Conservation (phyloP, 1,140 invertebrate species). For the Habropoda laboriosa region DNA sequence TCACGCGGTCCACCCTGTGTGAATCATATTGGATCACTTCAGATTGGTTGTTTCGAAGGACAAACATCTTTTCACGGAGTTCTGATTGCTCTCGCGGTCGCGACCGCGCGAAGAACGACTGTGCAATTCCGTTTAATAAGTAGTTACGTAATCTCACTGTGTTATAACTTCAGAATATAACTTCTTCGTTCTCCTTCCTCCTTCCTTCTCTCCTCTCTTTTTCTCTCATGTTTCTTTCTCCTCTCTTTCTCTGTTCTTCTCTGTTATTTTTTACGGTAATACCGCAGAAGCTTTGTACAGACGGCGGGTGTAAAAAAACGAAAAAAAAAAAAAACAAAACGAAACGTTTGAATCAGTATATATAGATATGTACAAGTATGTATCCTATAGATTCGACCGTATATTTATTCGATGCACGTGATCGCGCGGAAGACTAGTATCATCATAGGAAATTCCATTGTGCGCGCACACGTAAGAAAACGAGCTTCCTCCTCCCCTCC, state of each 20-base stretch:
- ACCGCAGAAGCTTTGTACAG: constrained; percentile 46
- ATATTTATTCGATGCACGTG: constrained; percentile 65
- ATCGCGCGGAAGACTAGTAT: constrained; percentile 50
- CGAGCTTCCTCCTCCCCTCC: constrained; percentile 24
- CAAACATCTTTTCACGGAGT: background rate
- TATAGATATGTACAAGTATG: too few relatives aligned
- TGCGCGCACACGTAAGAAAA: constrained; percentile 3
- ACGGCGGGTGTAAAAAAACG: background rate
- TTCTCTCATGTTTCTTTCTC: too few relatives aligned
- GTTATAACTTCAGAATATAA: constrained; percentile 32
- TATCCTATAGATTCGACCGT: constrained; percentile 7
- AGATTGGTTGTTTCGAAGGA: constrained; percentile 26
- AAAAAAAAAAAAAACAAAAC: too few relatives aligned
- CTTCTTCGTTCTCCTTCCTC: constrained; percentile 4
- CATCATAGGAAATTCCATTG: constrained; percentile 11
- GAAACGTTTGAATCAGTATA: constrained; percentile 32
- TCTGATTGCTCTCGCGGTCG: constrained; percentile 7
- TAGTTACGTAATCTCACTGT: constrained; percentile 45
- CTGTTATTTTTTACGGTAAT: constrained; percentile 39
- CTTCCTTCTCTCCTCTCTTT: background rate
- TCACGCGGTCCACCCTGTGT: constrained; percentile 4
- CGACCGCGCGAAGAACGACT: constrained; percentile 20
- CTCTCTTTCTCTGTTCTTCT: too few relatives aligned
- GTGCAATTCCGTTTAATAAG: constrained; percentile 23
- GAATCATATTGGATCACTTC: background rate